Conservation (phyloP, 2,113 vertebrate species). For the Turnix velox region DNA sequence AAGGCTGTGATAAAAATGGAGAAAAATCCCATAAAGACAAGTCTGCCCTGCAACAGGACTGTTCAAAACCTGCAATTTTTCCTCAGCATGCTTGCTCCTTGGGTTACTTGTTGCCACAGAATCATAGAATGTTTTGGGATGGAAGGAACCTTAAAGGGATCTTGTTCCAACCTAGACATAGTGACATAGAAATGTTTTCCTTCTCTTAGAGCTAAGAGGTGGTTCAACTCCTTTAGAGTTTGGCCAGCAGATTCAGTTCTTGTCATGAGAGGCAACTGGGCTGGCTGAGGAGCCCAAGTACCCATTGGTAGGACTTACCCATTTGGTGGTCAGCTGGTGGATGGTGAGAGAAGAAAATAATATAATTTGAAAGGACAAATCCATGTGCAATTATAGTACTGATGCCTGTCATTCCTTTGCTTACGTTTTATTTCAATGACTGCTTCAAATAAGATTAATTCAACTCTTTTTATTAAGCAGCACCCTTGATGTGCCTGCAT, state of each 20-base stretch:
- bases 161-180: neutral
- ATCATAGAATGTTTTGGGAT: neutral
- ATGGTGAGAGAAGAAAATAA: neutral
- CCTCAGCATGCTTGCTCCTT: neutral
- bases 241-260: fast-evolving
- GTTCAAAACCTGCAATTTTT: neutral
- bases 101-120: neutral
- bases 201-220: neutral
- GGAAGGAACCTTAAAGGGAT: neutral
- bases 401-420: neutral
- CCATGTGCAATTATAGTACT: neutral
- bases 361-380: neutral
- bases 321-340: neutral
- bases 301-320: neutral
- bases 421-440: neutral
- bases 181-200: neutral
- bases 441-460: neutral
- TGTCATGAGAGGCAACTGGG: neutral
- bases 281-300: neutral
- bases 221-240: neutral
- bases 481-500: neutral
- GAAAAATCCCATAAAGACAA: neutral
- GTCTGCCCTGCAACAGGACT: neutral
- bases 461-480: neutral
- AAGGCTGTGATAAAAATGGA: neutral